Percentiles rank a stretch among this genome's conserved stretches.
Conservation (phyloP, 2,888 invertebrate species). For the Cephalotes varians region DNA sequence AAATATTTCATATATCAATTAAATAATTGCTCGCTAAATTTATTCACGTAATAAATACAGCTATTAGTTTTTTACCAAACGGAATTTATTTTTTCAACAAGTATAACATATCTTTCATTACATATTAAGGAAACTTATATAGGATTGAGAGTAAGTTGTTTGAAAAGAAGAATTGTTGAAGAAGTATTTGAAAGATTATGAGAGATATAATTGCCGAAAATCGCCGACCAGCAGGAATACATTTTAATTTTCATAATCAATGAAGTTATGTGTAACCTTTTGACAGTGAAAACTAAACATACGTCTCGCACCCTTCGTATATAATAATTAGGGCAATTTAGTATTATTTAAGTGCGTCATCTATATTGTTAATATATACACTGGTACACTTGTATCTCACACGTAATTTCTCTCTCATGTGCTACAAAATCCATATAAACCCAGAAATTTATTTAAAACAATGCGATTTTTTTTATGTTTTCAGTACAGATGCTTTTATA, state of each 20-base stretch:
- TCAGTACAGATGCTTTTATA: slow-evolving; percentile 56
- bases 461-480: slow-evolving; percentile 40
- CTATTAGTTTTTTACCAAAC: slow-evolving; percentile 31
- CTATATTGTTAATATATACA: slow-evolving; percentile 40
- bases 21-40: slow-evolving; percentile 51
- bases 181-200: slow-evolving; percentile 6
- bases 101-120: slow-evolving; percentile 29
- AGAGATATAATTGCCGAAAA: not conserved
- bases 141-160: not conserved
- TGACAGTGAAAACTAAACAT: not conserved
- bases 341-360: slow-evolving; percentile 23
- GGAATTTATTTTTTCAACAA: slow-evolving; percentile 43
- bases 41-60: slow-evolving; percentile 54
- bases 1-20: not conserved
- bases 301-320: not conserved
- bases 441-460: slow-evolving; percentile 51
- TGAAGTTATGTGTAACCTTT: not conserved
- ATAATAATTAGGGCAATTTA: not conserved
- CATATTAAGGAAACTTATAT: slow-evolving; percentile 5
- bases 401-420: not conserved
- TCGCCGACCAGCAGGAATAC: not conserved
- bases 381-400: not conserved
- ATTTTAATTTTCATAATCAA: slow-evolving; percentile 7
- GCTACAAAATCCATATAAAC: slow-evolving; percentile 45
- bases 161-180: slow-evolving; percentile 7